These are phyloP conservation scores for Cinclus mexicanus DNA, from an alignment of 2,113 vertebrate genomes.

Conservation along the genomic window DNA sequence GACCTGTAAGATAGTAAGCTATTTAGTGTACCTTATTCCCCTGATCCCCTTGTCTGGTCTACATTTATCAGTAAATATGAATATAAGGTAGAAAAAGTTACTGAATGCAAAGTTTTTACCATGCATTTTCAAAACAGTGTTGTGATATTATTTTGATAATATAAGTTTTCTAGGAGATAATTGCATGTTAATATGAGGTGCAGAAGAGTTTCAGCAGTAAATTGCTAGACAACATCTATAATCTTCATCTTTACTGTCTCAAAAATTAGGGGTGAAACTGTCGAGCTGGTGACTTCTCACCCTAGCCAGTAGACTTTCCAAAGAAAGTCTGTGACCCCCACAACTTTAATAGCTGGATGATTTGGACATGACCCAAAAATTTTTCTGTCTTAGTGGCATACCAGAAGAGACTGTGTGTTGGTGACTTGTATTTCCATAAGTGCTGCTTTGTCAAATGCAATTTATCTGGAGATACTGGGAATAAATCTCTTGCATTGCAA, in stretches of 20 bases:
- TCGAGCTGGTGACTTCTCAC: background rate
- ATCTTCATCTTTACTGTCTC: background rate
- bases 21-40: background rate
- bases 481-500: background rate
- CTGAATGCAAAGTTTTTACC: background rate
- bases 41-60: background rate
- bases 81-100: background rate
- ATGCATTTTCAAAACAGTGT: background rate
- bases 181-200: background rate
- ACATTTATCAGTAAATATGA: background rate
- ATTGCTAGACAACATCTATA: background rate
- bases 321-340: background rate
- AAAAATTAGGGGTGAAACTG: background rate
- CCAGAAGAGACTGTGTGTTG: background rate
- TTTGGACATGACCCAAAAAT: background rate
- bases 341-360: background rate
- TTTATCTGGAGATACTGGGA: slow-evolving; percentile 5
- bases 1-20: background rate
- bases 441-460: slow-evolving; percentile 36
- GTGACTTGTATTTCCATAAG: background rate
- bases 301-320: background rate
- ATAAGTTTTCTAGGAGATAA: background rate
- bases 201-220: background rate
- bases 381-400: slow-evolving; percentile 3
- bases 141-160: background rate